These are phyloP conservation scores for Cantharis rustica DNA, from an alignment of 2,888 invertebrate species.

Conservation along the genomic window DNA sequence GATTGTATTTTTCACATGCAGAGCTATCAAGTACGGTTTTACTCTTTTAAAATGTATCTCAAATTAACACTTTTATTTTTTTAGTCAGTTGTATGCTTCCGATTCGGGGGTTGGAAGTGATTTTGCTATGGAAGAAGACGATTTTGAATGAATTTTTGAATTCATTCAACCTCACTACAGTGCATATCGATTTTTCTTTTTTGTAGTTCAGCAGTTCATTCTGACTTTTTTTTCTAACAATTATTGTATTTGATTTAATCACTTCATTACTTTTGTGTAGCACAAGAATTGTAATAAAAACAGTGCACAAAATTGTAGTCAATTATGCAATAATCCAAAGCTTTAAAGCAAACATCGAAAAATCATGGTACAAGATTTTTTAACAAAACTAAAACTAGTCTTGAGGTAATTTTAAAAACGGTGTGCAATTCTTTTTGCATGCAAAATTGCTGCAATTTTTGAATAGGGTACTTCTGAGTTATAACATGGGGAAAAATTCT, in stretches of 20 bases:
- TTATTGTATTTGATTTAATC: not conserved
- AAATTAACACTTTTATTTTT: conserved; percentile 46
- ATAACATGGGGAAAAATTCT: not conserved
- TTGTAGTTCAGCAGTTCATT: not conserved
- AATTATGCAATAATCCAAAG: not conserved
- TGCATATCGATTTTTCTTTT: not conserved
- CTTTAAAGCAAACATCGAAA: not conserved
- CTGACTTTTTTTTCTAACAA: not conserved
- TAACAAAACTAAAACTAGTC: not conserved
- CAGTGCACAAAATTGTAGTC: not conserved
- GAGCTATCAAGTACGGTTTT: conserved; percentile 82
- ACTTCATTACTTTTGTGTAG: not conserved
- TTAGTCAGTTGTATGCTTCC: conserved; percentile 77
- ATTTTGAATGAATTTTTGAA: conserved; percentile 48
- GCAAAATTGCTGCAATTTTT: not conserved
- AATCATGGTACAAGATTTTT: not conserved
- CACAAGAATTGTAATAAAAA: not conserved
- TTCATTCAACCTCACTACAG: not conserved
- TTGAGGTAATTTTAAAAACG: not conserved
- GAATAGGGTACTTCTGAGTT: not conserved
- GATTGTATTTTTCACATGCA: conserved; percentile 96
- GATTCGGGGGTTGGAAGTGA: conserved; percentile 80
- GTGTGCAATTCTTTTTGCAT: not conserved
- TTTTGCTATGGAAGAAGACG: conserved; percentile 87
- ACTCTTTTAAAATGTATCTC: not conserved